Percentiles rank a stretch among this genome's conserved stretches.
Evolutionary conservation across 2,113 vertebrate genomes (phyloP).

Genomic region (Lepidothrix coronata): DNA sequence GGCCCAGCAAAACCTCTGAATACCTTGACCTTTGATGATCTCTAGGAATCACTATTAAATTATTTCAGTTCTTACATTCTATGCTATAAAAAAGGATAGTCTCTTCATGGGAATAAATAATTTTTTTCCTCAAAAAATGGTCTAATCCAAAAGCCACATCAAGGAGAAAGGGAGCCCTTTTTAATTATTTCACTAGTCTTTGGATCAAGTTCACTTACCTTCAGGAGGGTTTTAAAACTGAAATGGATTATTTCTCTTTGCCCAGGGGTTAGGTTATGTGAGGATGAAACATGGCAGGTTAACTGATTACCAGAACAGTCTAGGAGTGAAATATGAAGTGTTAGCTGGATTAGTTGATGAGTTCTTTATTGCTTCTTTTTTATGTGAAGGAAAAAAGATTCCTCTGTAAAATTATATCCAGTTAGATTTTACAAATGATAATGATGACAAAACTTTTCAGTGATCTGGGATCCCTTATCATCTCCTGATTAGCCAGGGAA

Average conservation of each 20-base stretch:
- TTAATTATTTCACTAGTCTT: slow-evolving; percentile 2
- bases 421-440: slow-evolving; percentile 13
- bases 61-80: not conserved
- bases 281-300: not conserved
- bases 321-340: slow-evolving; percentile 4
- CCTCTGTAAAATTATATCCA: not conserved
- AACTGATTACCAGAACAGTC: not conserved
- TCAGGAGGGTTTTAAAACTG: not conserved
- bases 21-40: not conserved
- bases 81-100: not conserved
- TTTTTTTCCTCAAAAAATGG: not conserved
- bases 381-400: not conserved
- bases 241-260: slow-evolving; percentile 27
- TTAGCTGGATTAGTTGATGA: slow-evolving; percentile 38
- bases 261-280: not conserved
- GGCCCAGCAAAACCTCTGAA: not conserved
- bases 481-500: not conserved
- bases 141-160: not conserved
- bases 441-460: not conserved
- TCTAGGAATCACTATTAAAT: not conserved
- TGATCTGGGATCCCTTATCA: not conserved
- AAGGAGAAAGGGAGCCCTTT: not conserved
- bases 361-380: slow-evolving; percentile 25
- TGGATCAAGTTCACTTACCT: not conserved
- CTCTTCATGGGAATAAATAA: not conserved